Conservation (phyloP, 2,888 invertebrate species). For the Eupithecia pulchellata region DNA sequence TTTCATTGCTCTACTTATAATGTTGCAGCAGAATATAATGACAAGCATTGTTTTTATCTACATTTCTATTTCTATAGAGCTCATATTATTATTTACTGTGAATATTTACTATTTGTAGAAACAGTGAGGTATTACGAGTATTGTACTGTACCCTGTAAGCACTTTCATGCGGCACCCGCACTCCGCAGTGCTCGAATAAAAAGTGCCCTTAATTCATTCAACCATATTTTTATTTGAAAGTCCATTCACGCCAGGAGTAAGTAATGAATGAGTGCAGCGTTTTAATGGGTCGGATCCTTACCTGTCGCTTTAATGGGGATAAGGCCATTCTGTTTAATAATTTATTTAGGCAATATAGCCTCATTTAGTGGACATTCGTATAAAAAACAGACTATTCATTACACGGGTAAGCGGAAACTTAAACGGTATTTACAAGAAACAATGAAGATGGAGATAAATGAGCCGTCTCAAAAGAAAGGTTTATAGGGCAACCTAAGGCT, state of each 20-base stretch:
- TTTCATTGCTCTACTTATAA: neutral
- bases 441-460: constrained; percentile 41
- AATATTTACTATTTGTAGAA: neutral
- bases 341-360: constrained; percentile 28
- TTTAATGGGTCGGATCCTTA: constrained; percentile 55
- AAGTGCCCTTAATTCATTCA: constrained; percentile 45
- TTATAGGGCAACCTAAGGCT: constrained; percentile 37
- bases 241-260: constrained; percentile 50
- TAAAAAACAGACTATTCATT: constrained; percentile 22
- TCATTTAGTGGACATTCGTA: constrained; percentile 11
- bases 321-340: constrained; percentile 46
- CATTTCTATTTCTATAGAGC: constrained; percentile 11
- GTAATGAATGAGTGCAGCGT: constrained; percentile 58
- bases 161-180: constrained; percentile 19
- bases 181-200: constrained; percentile 36
- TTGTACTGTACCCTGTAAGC: constrained; percentile 21
- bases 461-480: constrained; percentile 31
- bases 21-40: neutral
- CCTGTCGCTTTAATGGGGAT: constrained; percentile 52
- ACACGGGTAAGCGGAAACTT: constrained; percentile 38
- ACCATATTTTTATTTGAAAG: constrained; percentile 49
- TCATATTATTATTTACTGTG: neutral
- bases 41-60: neutral
- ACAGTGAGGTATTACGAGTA: neutral
- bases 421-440: constrained; percentile 38